Conservation (phyloP, 2,113 vertebrate species). For the Phyllopteryx taeniolatus region DNA sequence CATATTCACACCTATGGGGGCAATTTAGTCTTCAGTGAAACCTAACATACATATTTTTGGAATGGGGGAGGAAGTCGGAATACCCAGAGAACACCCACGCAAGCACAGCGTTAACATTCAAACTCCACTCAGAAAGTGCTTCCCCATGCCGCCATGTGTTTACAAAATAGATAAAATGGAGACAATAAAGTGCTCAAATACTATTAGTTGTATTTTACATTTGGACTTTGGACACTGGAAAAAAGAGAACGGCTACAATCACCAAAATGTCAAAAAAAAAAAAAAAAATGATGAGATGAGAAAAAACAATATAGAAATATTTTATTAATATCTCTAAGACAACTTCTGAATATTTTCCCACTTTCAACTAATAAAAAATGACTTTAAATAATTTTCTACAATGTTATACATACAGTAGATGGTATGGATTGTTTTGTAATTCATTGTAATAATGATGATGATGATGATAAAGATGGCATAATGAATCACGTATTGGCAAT, state of each 20-base stretch:
- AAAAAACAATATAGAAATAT: not conserved
- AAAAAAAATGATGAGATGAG: not conserved
- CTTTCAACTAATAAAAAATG: not conserved
- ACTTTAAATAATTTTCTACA: not conserved
- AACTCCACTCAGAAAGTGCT: too few relatives aligned
- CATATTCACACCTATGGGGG: not conserved
- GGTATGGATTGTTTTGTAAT: not conserved
- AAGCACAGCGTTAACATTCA: too few relatives aligned
- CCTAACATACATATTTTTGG: not conserved
- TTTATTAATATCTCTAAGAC: not conserved
- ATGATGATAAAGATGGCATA: conserved; percentile 26
- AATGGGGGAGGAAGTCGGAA: not conserved
- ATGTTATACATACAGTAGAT: not conserved
- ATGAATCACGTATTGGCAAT: conserved; percentile 24
- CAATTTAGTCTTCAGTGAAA: not conserved
- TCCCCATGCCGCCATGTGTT: too few relatives aligned
- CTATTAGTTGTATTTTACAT: too few relatives aligned
- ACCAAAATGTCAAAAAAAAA: too few relatives aligned
- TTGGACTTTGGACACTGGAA: too few relatives aligned
- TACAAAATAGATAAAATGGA: too few relatives aligned
- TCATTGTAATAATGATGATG: not conserved
- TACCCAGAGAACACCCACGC: not conserved
- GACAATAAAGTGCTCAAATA: too few relatives aligned
- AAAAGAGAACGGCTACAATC: too few relatives aligned
- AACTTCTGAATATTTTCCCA: not conserved